Evolutionary conservation across 1,140 invertebrate genomes (phyloP), one percentile per base, ranked within the genome.

Genomic region (Drosophila sproati): DNA sequence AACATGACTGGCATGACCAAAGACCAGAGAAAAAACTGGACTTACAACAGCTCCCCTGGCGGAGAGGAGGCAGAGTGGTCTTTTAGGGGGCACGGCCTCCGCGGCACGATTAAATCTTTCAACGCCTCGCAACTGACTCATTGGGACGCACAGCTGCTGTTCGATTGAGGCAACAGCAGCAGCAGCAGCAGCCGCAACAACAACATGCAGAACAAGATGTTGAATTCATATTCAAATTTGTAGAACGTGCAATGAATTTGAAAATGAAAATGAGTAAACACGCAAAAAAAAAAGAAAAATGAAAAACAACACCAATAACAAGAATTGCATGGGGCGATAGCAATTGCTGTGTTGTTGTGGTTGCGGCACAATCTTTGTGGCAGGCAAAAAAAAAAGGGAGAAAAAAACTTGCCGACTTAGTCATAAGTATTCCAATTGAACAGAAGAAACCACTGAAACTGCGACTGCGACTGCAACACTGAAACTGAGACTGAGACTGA

Each of bases 201-300:
- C 28, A 61, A 20, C 41, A 48, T 34, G 37, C 78, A 82, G 43
- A 59, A 64, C 57, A 73, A 77, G 59, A 67, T 59, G 52, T 62
- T 74, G 72, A 56, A 73, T 87, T 83, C 85, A 89, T 80, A 87
- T 87, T 88, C 83, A 87, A 87, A 87, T 87, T 88, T 88, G 76
- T 88, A 83, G 77, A 87, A 88, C 83, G 82, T 87, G 82, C 83
- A 88, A 62, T 80, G 82, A 80, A 87, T 87, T 88, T 60, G 60
- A 71, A 63, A 55, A 64, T 61, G 34, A 69, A 86, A 86, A 86
- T 79, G 68, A 88, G 78, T 86, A 86, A 86, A 82, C 82, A 72
- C 76, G 76, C 71, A 55, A 82, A 85, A 69, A 60, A 34, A 63
- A 41, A 60, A 34, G 59, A 41, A 31, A 34, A 32, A 56, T 6